Evolutionary conservation across 2,797 vertebrate species (phyloP), one percentile per base, ranked within the genome.

Genomic region (Tapirus indicus): DNA sequence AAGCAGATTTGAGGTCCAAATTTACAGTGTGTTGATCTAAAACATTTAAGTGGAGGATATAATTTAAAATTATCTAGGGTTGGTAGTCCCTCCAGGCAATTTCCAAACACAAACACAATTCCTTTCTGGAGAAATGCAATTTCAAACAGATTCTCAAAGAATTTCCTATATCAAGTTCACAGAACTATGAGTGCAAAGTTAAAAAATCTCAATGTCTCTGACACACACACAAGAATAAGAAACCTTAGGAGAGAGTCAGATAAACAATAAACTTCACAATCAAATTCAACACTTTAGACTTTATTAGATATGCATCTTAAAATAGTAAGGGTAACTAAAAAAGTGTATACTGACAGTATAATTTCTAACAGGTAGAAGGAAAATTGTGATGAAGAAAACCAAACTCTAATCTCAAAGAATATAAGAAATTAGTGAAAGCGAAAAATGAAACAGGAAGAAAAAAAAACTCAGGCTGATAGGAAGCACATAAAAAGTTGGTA

Each of bases 71-170:
- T 90, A 32, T 60, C 18, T 9, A 27, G 49, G 14, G 25, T 75
- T 49, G 32, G 10, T 83, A 47, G 25, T 89, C 16, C 47, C 23
- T 94, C 52, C 13, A 68, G 38, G 52, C 54, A 49, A n/a, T 90
- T 90, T 94, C 41, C 93, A 69, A 84, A 90, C 72, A 74, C 68
- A 82, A 77, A 32, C 13, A 38, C 23, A 68, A 5, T 69, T 94
- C 21, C 25, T 77, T 13, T 84, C 60, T 44, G n/a, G 71, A 84
- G 60, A 56, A 90, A 49, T 75, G 49, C 21, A 84, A 77, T 49
- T 77, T 58, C 60, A 77, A 83, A 58, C 6, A 41, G 16, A 32
- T 35, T 32, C 25, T 94, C 52, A 58, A 82, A 77, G 49, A 84
- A 32, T 90, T 58, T 56, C 41, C 35, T 29, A 68, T 58, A 77